phyloP scores from a whole-genome alignment of 2,113 vertebrate genomes.

The Ploceus nigricollis region DNA sequence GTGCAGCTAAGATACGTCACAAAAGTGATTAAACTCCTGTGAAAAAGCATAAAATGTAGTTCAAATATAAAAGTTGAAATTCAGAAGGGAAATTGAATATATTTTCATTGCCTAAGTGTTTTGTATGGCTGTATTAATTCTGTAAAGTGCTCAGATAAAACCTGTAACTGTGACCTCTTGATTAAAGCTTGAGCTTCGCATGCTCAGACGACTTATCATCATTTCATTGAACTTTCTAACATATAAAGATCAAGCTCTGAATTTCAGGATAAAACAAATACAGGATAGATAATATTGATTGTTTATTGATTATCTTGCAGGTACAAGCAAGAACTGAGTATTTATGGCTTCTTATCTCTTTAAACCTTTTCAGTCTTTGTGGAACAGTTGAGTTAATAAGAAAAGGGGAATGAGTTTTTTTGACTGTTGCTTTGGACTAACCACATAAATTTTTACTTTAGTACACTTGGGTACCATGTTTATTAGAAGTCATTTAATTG shows the following conservation, averaged over 20 bases:
- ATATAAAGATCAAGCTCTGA: not conserved
- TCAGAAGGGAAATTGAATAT: not conserved
- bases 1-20: not conserved
- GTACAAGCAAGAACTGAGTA: not conserved
- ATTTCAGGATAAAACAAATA: not conserved
- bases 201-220: not conserved
- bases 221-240: not conserved
- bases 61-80: not conserved
- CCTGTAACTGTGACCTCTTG: not conserved
- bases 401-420: not conserved
- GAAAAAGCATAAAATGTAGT: not conserved
- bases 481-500: not conserved
- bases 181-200: not conserved
- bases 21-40: not conserved
- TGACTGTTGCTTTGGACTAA: not conserved
- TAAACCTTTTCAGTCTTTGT: not conserved
- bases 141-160: not conserved
- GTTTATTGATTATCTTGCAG: not conserved
- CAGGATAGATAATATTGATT: not conserved
- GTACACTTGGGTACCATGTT: not conserved
- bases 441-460: not conserved
- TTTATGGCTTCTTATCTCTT: not conserved
- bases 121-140: not conserved
- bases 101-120: not conserved
- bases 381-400: not conserved